Evolutionary conservation across 1,140 invertebrate species (phyloP), one percentile per base, ranked within the genome.

Genomic region (Formica exsecta): DNA sequence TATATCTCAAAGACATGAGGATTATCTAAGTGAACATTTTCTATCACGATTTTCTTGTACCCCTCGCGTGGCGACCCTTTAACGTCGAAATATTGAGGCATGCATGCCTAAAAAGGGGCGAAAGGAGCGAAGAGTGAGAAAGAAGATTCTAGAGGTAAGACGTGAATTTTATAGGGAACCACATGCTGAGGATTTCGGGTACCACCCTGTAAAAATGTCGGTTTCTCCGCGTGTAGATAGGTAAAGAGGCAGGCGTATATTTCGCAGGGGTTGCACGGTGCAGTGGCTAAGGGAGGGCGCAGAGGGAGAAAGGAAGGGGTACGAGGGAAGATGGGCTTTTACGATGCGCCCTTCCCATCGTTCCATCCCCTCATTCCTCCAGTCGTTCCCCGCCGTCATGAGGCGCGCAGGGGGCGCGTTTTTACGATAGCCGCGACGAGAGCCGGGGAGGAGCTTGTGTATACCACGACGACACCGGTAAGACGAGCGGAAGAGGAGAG

Each of bases 241-340:
- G 68, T 83, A 74, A 81, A 68, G 74, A 71, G 61, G 64, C 64
- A 51, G 48, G 48, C 65, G 77, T 57, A 64, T 41, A 66, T 81
- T 76, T 36, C 48, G 66, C 80, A 71, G 51, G 86, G 88, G 89
- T 85, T 91, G 80, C 62, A 73, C 74, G 66, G 25, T 68, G 74
- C 61, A 64, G 57, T 19, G 74, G 66, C 54, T 59, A 70, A 44
- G 22, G 9, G 22, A 1, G 22, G 16, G 32, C 1, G 25, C 3
- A 6, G 13, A 51, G 38, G 4, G n/a, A 66, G 73, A 61, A 64
- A 38, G 65, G 70, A 71, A 51, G 64, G 48, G 76, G 51, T 70
- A 77, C 48, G 76, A 79, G 88, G 64, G 77, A 91, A 89, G 80
- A 86, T 86, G 73, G 61, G 76, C 91, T 91, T 91, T 91, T 91